Percentiles rank a stretch among this genome's conserved stretches.
Conservation (phyloP, 2,888 invertebrate genomes). For the Beris morrisii region DNA sequence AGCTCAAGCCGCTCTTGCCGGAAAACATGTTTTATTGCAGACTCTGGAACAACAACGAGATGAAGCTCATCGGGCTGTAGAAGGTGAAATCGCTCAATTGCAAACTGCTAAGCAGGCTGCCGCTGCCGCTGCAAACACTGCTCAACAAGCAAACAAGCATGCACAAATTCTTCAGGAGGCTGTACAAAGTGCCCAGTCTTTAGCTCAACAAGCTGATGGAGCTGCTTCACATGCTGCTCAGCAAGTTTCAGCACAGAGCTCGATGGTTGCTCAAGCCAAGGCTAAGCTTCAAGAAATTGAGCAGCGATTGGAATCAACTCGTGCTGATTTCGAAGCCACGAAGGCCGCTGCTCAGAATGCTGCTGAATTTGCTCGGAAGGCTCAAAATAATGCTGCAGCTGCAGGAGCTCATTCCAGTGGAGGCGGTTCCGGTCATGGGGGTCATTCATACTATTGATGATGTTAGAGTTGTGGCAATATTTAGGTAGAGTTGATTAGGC, state of each 20-base stretch:
- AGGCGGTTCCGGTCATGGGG: too few relatives aligned
- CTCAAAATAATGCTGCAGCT: not conserved
- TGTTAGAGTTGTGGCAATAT: too few relatives aligned
- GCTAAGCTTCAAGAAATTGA: too few relatives aligned
- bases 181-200: slow-evolving; percentile 68
- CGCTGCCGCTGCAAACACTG: slow-evolving; percentile 64
- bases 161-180: slow-evolving; percentile 68
- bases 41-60: slow-evolving; percentile 70
- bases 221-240: slow-evolving; percentile 62
- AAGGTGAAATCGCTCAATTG: slow-evolving; percentile 70
- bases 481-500: too few relatives aligned
- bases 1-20: slow-evolving; percentile 58
- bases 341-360: too few relatives aligned
- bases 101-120: slow-evolving; percentile 55
- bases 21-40: slow-evolving; percentile 63
- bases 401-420: too few relatives aligned
- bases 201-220: slow-evolving; percentile 1
- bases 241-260: too few relatives aligned
- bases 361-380: too few relatives aligned
- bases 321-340: too few relatives aligned
- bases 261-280: too few relatives aligned
- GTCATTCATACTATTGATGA: too few relatives aligned
- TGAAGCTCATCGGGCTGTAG: slow-evolving; percentile 66
- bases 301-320: too few relatives aligned
- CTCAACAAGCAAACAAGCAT: slow-evolving; percentile 70